Evolutionary conservation across 2,797 vertebrate species (phyloP), one percentile per base, ranked within the genome.

Genomic region (Semotilus atromaculatus): DNA sequence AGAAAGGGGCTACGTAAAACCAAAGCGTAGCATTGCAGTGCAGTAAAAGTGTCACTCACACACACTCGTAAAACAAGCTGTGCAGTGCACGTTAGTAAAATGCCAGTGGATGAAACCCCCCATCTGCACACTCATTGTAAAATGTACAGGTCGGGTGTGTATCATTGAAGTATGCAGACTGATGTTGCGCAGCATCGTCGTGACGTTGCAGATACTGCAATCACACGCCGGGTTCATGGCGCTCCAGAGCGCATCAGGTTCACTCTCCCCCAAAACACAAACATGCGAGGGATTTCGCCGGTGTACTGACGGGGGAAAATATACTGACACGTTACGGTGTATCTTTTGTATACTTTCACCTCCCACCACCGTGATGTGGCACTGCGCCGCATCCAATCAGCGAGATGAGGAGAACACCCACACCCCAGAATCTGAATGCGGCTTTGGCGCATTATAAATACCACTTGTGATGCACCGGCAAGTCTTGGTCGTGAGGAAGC

Each of bases 391-490:
- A 94, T 92, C 96, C 97, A 97, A 96, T 96, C 93, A 93, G 93
- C 88, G 92, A 92, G 88, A 88, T 90, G 91, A 88, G 93, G 93
- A 94, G 95, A 94, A 94, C 95, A 92, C 92, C 91, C 95, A 92
- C 94, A 92, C 95, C 95, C 94, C 94, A 91, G 93, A 93, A 94
- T 93, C 94, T 92, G 92, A 92, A 93, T 93, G 94, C 91, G 93
- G 93, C 93, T 93, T 92, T 90, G 92, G 93, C 80, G 91, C 93
- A 91, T 93, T 97, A 97, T 99, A 98, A 97, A 98, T 96, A 94
- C 92, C 72, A 94, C 95, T 92, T 92, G 93, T 94, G 92, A 93
- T 95, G 92, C 96, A 91, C 94, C 94, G 94, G 93, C 94, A 91
- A 95, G 94, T 92, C 94, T 96, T 93, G 95, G 93, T 95, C 94